A percentile compares a stretch with the other conserved stretches of the same genome.
Evolutionary conservation across 2,797 vertebrate genomes (phyloP).

Genomic region (Pteropus rufus): DNA sequence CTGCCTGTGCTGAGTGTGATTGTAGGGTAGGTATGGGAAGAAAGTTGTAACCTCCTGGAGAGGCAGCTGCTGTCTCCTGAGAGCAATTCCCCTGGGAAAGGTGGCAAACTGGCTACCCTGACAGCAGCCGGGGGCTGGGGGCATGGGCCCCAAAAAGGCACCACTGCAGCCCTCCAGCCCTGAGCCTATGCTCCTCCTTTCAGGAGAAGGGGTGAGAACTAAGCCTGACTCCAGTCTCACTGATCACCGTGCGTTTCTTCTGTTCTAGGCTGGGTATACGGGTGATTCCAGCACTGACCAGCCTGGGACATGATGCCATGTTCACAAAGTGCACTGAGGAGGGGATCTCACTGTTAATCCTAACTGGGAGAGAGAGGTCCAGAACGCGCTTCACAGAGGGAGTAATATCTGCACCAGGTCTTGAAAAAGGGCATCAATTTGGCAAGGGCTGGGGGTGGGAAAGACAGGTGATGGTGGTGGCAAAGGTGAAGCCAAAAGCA

Average conservation of each 20-base stretch:
- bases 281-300: rapidly evolving
- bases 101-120: neutral
- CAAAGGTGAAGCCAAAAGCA: neutral
- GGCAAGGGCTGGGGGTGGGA: neutral
- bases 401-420: neutral
- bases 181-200: no score
- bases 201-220: neutral
- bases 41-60: neutral
- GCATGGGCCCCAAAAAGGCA: rapidly evolving
- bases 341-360: neutral
- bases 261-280: neutral
- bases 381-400: neutral
- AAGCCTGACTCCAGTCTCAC: neutral
- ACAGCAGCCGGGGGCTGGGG: neutral
- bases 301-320: rapidly evolving
- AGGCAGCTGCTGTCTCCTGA: neutral
- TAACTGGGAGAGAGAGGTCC: neutral
- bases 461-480: neutral
- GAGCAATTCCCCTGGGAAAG: neutral
- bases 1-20: neutral
- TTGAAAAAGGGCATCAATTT: neutral
- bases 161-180: neutral
- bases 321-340: neutral
- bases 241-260: rapidly evolving
- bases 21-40: neutral